Evolutionary conservation across 1,140 invertebrate species (phyloP).

Genomic region (Capitella teleta): DNA sequence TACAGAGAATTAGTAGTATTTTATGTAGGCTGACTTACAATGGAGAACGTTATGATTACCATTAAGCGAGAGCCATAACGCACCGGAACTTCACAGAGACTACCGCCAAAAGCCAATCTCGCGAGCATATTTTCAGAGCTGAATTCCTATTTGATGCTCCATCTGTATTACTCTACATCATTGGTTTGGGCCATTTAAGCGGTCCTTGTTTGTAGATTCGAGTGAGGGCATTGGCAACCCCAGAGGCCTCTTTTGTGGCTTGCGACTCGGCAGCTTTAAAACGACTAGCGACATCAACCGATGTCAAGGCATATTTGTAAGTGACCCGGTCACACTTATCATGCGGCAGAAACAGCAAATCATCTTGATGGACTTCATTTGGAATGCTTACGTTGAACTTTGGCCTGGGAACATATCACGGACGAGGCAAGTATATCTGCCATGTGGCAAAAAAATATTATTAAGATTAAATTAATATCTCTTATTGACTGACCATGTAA

Average conservation of each 20-base stretch:
- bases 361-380: slow-evolving; percentile 15
- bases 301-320: slow-evolving; percentile 14
- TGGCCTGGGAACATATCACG: slow-evolving; percentile 4
- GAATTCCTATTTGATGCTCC: no score
- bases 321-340: slow-evolving; percentile 9
- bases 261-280: slow-evolving; percentile 16
- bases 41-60: no score
- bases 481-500: slow-evolving; percentile 2
- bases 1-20: no score
- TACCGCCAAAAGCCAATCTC: no score
- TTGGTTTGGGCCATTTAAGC: slow-evolving; percentile 14
- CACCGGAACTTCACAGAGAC: no score
- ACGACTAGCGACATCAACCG: slow-evolving; percentile 13
- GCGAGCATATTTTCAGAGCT: no score
- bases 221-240: slow-evolving; percentile 11
- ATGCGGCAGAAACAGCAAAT: slow-evolving; percentile 16
- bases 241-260: slow-evolving; percentile 9
- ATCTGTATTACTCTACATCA: no score
- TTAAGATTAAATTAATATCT: slow-evolving; percentile 2
- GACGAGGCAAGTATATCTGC: slow-evolving; percentile 15
- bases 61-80: no score
- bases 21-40: no score
- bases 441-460: slow-evolving; percentile 11
- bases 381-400: slow-evolving; percentile 6
- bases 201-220: slow-evolving; percentile 13